These are phyloP conservation scores for Platycnemis pennipes DNA, from an alignment of 2,888 invertebrate genomes.

Conservation along the genomic window DNA sequence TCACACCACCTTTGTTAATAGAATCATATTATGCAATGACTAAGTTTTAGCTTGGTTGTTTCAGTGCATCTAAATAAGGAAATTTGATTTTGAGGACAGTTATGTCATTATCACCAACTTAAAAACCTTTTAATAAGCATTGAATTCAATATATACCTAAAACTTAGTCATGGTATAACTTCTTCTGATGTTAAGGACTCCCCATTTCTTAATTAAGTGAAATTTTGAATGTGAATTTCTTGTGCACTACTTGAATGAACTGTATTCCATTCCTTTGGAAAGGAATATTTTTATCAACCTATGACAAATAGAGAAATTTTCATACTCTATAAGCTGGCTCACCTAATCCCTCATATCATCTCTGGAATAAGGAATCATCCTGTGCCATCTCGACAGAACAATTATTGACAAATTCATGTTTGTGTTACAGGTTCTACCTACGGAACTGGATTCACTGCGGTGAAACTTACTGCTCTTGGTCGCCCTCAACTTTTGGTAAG, in stretches of 20 bases:
- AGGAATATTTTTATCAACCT: constrained; percentile 40
- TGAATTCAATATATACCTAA: neutral
- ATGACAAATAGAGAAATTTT: constrained; percentile 32
- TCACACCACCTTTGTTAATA: constrained; percentile 38
- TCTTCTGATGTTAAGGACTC: constrained; percentile 31
- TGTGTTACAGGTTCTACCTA: constrained; percentile 90
- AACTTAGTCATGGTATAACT: constrained; percentile 47
- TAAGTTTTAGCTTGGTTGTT: neutral
- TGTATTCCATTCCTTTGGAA: constrained; percentile 43
- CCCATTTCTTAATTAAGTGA: constrained; percentile 11
- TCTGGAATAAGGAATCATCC: constrained; percentile 49
- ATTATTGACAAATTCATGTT: constrained; percentile 1
- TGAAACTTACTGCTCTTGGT: constrained; percentile 98
- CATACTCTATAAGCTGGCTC: neutral
- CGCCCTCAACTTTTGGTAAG: constrained; percentile 97
- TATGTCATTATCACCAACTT: neutral
- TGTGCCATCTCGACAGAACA: neutral
- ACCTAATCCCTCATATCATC: constrained; percentile 49
- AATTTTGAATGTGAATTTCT: constrained; percentile 42
- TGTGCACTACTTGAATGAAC: constrained; percentile 24
- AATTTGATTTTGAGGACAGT: neutral
- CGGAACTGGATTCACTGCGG: constrained; percentile 97
- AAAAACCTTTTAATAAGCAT: neutral
- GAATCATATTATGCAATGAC: constrained; percentile 17
- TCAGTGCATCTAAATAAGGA: neutral